Percentiles rank a stretch among this genome's conserved stretches.
These are phyloP conservation scores for Chalcis sispes DNA, from an alignment of 2,888 invertebrate genomes.

Conservation along the genomic window DNA sequence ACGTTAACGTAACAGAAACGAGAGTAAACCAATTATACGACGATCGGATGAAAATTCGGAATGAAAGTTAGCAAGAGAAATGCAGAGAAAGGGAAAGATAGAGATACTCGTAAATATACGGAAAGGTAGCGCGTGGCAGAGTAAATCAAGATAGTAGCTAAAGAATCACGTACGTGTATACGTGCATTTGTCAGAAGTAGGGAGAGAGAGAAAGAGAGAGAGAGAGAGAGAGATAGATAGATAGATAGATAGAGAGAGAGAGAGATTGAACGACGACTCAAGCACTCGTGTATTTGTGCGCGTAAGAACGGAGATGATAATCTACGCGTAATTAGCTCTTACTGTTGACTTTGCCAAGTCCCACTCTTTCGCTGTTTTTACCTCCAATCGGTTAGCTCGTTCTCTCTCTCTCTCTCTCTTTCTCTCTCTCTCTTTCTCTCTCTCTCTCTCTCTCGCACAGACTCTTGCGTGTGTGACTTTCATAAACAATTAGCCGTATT, in stretches of 20 bases:
- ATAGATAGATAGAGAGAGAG: no score
- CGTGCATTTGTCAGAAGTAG: not conserved
- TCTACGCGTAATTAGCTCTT: slow-evolving; percentile 66
- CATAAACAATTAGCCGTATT: slow-evolving; percentile 48
- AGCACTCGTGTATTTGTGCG: slow-evolving; percentile 8
- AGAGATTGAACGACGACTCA: no score
- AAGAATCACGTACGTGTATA: not conserved
- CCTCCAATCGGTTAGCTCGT: no score
- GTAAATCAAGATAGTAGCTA: slow-evolving; percentile 49
- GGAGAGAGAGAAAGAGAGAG: no score
- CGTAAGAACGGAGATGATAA: slow-evolving; percentile 63
- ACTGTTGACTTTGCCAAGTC: slow-evolving; percentile 55
- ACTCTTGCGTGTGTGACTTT: slow-evolving; percentile 26
- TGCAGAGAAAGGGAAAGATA: not conserved
- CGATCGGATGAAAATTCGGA: slow-evolving; percentile 23
- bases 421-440: no score
- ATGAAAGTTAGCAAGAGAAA: slow-evolving; percentile 1
- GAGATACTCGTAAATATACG: not conserved
- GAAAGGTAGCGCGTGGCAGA: slow-evolving; percentile 9
- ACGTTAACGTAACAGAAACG: not conserved
- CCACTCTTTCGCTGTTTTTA: not conserved
- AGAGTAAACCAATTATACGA: not conserved
- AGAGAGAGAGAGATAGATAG: no score
- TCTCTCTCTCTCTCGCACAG: not conserved
- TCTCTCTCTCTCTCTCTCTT: no score